These are phyloP conservation scores for Papilio demoleus DNA, from an alignment of 2,888 invertebrate species.

Conservation along the genomic window DNA sequence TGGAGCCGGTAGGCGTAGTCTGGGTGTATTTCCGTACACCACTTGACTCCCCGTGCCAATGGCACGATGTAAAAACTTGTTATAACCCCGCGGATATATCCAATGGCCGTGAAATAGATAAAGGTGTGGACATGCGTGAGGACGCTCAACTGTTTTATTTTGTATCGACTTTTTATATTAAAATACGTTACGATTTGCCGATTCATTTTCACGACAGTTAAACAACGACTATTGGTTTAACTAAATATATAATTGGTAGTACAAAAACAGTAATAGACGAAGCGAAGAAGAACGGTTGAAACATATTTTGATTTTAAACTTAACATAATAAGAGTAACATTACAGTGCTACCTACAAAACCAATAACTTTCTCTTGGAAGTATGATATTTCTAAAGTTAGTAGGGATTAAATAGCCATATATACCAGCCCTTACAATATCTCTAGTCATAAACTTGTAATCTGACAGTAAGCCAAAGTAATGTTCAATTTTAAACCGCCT, in stretches of 20 bases:
- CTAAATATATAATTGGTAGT: no score
- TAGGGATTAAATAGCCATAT: no score
- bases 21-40: conserved; percentile 75
- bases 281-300: no score
- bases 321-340: no score
- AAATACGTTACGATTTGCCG: not conserved
- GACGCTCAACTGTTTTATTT: not conserved
- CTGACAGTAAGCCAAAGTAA: conserved; percentile 28
- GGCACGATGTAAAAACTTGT: conserved; percentile 71
- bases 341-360: no score
- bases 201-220: not conserved
- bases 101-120: conserved; percentile 66
- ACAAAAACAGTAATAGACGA: no score
- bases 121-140: conserved; percentile 19
- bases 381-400: no score
- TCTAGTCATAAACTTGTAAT: conserved; percentile 28
- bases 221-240: no score
- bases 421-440: conserved; percentile 9
- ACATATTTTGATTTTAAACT: no score
- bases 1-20: conserved; percentile 66
- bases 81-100: conserved; percentile 72
- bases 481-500: conserved; percentile 16
- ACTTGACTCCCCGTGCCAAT: conserved; percentile 76
- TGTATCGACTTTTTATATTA: not conserved
- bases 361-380: no score